These are phyloP conservation scores for Pangasius mekongensis DNA, from an alignment of 2,797 vertebrate species.

Conservation along the genomic window DNA sequence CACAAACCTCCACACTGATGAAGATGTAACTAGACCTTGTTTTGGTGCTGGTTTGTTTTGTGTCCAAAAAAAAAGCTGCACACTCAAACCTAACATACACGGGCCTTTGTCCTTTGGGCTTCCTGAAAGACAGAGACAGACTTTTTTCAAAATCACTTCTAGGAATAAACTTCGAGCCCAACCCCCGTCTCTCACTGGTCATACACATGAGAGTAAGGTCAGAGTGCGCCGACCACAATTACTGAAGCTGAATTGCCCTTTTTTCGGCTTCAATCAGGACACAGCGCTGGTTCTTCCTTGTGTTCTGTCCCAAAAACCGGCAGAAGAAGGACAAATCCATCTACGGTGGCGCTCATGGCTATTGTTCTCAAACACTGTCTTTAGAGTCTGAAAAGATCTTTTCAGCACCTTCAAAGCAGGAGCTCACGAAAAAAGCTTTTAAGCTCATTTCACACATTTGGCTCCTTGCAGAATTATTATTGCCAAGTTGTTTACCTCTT, in stretches of 20 bases:
- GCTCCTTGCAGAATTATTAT: slow-evolving; percentile 50
- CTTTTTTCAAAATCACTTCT: slow-evolving; percentile 41
- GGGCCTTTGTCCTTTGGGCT: slow-evolving; percentile 4
- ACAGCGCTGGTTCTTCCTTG: slow-evolving; percentile 65
- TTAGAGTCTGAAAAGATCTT: slow-evolving; percentile 45
- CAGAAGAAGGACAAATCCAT: slow-evolving; percentile 35
- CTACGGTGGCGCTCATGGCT: slow-evolving; percentile 32
- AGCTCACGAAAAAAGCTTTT: slow-evolving; percentile 52
- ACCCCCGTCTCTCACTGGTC: slow-evolving; percentile 65
- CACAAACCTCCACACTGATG: not conserved
- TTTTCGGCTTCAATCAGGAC: slow-evolving; percentile 73
- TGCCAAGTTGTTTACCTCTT: slow-evolving; percentile 55
- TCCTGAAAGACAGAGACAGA: not conserved
- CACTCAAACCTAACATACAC: slow-evolving; percentile 6
- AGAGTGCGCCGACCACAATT: slow-evolving; percentile 75
- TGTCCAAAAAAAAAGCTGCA: not conserved
- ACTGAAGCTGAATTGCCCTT: slow-evolving; percentile 68
- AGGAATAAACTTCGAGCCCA: slow-evolving; percentile 61
- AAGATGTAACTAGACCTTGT: not conserved
- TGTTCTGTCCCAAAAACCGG: slow-evolving; percentile 51
- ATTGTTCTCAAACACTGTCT: slow-evolving; percentile 43
- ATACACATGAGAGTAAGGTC: slow-evolving; percentile 69
- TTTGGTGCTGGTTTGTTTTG: not conserved
- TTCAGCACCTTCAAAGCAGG: slow-evolving; percentile 47
- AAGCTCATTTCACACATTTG: slow-evolving; percentile 53